phyloP scores from a whole-genome alignment of 2,797 vertebrate species.

The Cuculus canorus region DNA sequence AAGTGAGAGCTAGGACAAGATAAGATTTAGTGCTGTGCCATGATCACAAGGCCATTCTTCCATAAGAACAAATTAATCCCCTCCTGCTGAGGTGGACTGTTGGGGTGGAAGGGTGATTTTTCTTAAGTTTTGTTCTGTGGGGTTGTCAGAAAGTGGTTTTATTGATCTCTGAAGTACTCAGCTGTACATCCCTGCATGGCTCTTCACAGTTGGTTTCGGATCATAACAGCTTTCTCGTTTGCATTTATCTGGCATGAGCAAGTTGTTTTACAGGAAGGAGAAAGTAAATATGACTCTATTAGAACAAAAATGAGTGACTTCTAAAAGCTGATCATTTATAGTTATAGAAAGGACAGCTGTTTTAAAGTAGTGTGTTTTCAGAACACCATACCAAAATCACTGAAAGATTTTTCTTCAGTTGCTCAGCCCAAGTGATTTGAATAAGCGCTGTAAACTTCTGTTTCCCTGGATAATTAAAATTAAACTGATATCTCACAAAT shows the following conservation, averaged over 20 bases:
- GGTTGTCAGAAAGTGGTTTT: neutral
- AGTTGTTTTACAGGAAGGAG: neutral
- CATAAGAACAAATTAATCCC: neutral
- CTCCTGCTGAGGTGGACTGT: neutral
- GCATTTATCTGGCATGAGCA: neutral
- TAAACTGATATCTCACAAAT: neutral
- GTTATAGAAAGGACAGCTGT: neutral
- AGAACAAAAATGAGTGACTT: neutral
- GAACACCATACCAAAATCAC: neutral
- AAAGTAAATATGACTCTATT: neutral
- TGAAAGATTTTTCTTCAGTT: neutral
- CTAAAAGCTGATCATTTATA: neutral
- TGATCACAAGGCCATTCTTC: neutral
- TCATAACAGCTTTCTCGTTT: neutral
- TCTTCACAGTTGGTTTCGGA: neutral
- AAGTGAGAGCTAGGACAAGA: neutral
- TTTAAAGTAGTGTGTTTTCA: neutral
- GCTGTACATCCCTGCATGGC: neutral
- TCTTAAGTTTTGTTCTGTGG: accelerated
- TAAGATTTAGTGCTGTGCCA: neutral
- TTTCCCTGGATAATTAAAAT: neutral
- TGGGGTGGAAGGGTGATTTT: neutral
- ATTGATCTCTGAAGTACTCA: neutral
- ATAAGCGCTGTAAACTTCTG: neutral
- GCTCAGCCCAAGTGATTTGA: neutral